These are phyloP conservation scores for Temnothorax curvispinosus DNA, from an alignment of 1,140 invertebrate species.

Conservation along the genomic window DNA sequence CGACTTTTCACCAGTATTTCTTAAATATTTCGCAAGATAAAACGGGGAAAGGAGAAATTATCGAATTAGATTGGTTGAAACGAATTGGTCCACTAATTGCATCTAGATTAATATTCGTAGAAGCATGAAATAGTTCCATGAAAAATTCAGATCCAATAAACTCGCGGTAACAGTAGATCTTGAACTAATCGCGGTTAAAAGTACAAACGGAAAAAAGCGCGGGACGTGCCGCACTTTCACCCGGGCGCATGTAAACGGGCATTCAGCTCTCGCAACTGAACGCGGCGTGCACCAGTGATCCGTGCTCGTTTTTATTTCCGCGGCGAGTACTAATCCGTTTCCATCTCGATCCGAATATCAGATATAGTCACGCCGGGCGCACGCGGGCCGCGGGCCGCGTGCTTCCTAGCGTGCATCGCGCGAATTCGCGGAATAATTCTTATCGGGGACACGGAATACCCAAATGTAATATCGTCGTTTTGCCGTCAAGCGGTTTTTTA, in stretches of 20 bases:
- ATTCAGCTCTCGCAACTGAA: neutral
- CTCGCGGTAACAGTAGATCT: neutral
- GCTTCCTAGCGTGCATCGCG: slow-evolving; percentile 39
- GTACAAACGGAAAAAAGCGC: neutral
- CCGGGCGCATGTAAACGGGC: neutral
- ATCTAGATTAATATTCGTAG: neutral
- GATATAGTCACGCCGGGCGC: neutral
- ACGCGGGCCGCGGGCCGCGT: neutral
- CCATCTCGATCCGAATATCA: slow-evolving; percentile 29
- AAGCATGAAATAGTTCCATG: neutral
- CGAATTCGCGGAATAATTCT: slow-evolving; percentile 56
- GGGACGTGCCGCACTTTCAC: slow-evolving; percentile 33
- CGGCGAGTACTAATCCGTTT: slow-evolving; percentile 26
- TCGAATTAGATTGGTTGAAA: neutral
- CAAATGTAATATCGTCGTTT: slow-evolving; percentile 64
- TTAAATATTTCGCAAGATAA: neutral
- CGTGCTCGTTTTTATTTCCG: slow-evolving; percentile 24
- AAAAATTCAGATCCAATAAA: neutral
- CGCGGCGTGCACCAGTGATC: neutral
- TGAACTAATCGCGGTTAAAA: neutral
- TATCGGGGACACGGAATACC: slow-evolving; percentile 69
- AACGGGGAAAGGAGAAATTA: neutral
- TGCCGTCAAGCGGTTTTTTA: slow-evolving; percentile 57
- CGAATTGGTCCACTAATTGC: neutral
- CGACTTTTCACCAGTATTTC: neutral